Evolutionary conservation across 2,113 vertebrate genomes (phyloP).

Genomic region (Lates calcarifer): DNA sequence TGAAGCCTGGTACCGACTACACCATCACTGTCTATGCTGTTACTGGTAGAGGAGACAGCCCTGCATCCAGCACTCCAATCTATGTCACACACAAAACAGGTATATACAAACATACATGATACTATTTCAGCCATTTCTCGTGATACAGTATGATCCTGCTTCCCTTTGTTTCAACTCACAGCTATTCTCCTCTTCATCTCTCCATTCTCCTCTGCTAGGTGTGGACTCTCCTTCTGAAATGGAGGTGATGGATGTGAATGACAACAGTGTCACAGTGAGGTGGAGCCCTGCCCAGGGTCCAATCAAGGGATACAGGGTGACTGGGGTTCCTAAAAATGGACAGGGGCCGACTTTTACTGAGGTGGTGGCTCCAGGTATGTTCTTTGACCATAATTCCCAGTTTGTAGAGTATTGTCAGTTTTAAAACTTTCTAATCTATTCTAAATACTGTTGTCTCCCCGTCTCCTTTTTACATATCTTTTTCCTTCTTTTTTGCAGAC

Average conservation of each 20-base stretch:
- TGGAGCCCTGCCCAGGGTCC: slow-evolving; percentile 93
- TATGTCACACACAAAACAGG: slow-evolving; percentile 92
- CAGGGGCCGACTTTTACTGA: slow-evolving; percentile 87
- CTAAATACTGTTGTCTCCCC: background rate
- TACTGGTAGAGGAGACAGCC: slow-evolving; percentile 96
- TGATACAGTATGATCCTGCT: too few relatives aligned
- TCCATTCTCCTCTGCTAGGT: slow-evolving; percentile 75
- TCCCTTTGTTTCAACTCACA: background rate
- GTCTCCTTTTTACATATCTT: background rate
- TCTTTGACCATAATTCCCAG: background rate
- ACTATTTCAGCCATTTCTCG: background rate
- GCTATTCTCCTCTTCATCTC: background rate
- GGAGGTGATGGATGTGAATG: slow-evolving; percentile 91
- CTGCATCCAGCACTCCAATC: slow-evolving; percentile 95
- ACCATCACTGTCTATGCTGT: slow-evolving; percentile 94
- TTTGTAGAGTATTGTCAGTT: too few relatives aligned
- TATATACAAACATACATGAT: slow-evolving; percentile 57
- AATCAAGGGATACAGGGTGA: slow-evolving; percentile 93
- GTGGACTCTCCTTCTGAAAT: slow-evolving; percentile 93
- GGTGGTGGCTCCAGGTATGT: slow-evolving; percentile 89
- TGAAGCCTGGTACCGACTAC: slow-evolving; percentile 93
- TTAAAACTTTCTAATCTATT: background rate
- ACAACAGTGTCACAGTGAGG: slow-evolving; percentile 92
- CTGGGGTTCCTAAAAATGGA: slow-evolving; percentile 90
- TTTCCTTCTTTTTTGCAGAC: slow-evolving; percentile 81